These are phyloP conservation scores for Brachionus calyciflorus DNA, from an alignment of 1,140 invertebrate species.

Conservation along the genomic window DNA sequence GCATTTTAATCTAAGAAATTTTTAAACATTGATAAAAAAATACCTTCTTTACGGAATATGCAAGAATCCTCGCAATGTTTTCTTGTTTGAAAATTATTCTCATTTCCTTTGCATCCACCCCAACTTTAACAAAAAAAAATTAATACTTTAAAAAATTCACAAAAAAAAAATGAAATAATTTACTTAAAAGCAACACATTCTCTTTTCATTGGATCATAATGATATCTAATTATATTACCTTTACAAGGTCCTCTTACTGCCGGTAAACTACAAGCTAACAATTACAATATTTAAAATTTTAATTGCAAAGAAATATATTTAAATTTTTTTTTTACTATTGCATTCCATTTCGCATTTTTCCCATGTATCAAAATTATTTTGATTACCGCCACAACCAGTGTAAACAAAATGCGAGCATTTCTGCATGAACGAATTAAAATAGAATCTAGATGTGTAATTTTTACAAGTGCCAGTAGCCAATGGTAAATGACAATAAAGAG, in stretches of 20 bases:
- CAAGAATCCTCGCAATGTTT: constrained; percentile 45
- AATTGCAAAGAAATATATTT: neutral
- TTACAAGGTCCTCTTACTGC: constrained; percentile 14
- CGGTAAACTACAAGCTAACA: constrained; percentile 34
- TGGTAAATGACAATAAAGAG: constrained; percentile 32
- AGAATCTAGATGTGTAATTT: constrained; percentile 43
- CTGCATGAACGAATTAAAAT: constrained; percentile 35
- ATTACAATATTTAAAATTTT: neutral
- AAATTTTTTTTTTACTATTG: constrained; percentile 36
- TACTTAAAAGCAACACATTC: constrained; percentile 41
- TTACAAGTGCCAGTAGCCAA: constrained; percentile 23
- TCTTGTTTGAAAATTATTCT: constrained; percentile 30
- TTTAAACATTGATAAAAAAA: neutral
- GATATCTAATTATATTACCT: constrained; percentile 31
- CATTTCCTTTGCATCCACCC: constrained; percentile 45
- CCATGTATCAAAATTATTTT: constrained; percentile 43
- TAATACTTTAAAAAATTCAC: too few species aligned
- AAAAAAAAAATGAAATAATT: neutral
- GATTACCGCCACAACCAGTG: constrained; percentile 27
- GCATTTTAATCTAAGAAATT: neutral
- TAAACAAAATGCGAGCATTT: constrained; percentile 40
- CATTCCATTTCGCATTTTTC: constrained; percentile 47
- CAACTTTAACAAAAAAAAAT: neutral
- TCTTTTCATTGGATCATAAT: constrained; percentile 24
- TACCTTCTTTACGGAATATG: constrained; percentile 23